These are phyloP conservation scores for Encarsia formosa DNA, from an alignment of 2,888 invertebrate species.

Conservation along the genomic window DNA sequence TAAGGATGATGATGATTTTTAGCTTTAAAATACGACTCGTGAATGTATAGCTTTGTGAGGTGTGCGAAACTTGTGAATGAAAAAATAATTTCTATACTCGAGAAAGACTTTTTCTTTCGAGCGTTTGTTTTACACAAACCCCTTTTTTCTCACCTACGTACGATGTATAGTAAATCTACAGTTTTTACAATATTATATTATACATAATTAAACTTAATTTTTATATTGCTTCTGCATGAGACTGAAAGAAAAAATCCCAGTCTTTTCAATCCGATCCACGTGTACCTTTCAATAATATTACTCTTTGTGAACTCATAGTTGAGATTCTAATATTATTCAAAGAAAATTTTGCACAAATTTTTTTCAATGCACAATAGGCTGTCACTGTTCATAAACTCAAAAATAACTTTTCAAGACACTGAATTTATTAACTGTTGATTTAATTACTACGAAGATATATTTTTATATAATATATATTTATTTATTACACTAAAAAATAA, in stretches of 20 bases:
- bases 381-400: too few species aligned
- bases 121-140: too few species aligned
- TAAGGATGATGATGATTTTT: conserved; percentile 4
- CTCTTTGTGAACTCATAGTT: neutral
- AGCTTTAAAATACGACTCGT: conserved; percentile 19
- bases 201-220: neutral
- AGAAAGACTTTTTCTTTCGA: too few species aligned
- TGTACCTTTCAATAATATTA: neutral
- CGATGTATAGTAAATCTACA: too few species aligned
- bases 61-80: too few species aligned
- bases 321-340: conserved; percentile 1
- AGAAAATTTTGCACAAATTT: conserved; percentile 5
- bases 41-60: conserved; percentile 21
- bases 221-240: conserved; percentile 1
- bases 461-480: too few species aligned
- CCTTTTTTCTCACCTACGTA: too few species aligned
- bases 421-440: too few species aligned
- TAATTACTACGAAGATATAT: too few species aligned
- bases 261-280: conserved; percentile 18
- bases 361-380: neutral
- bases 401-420: neutral
- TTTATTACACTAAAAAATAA: too few species aligned
- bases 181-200: neutral
- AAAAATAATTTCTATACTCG: too few species aligned
- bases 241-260: neutral